Base-by-base conservation (phyloP, 2,797 vertebrate genomes). In the Micromesistius poutassou region DNA sequence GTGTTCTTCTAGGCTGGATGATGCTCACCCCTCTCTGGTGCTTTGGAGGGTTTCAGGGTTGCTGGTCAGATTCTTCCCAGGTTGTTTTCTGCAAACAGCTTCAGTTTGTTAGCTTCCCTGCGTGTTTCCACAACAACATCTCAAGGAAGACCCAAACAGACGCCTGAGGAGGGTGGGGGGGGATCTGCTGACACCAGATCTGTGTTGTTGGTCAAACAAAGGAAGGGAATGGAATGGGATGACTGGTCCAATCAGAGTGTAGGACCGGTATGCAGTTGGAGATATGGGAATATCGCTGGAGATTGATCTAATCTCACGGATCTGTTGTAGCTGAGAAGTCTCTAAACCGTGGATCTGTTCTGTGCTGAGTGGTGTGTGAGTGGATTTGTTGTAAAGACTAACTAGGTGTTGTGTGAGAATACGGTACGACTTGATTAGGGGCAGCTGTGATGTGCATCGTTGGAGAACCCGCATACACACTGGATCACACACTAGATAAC, bases 61-160 rank as follows among this genome's bases (percentile, higher is more conserved):
- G 13, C 40, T 42, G 14, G 42, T 2, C 13, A 46, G 9, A 66
- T 33, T 75, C 40, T 75, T 31, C 50, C 71, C n/a, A 73, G 33
- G 80, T 72, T 75, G 31, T 66, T 71, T 33, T 72, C 9, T 72
- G 6, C 14, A 46, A 25, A 28, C 36, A 33, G n/a, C 31, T 31
- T 73, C 25, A 77, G 40, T 78, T 73, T 76, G 72, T 78, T 14
- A 68, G 72, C 35, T 68, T 38, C 13, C 22, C 30, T 77, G 74
- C n/a, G 13, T 84, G 80, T 85, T 84, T 71, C 77, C 74, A 62
- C 81, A 85, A 83, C 71, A 74, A 33, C 70, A 33, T 19, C 12
- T 71, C 22, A 19, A 71, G 30, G 70, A 33, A 71, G 30, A 33
- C 28, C 33, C 30, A 19, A 71, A 33, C 30, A 33, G 13, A 71